Base-by-base conservation (phyloP, 2,797 vertebrate species). In the Arctocebus calabarensis region DNA sequence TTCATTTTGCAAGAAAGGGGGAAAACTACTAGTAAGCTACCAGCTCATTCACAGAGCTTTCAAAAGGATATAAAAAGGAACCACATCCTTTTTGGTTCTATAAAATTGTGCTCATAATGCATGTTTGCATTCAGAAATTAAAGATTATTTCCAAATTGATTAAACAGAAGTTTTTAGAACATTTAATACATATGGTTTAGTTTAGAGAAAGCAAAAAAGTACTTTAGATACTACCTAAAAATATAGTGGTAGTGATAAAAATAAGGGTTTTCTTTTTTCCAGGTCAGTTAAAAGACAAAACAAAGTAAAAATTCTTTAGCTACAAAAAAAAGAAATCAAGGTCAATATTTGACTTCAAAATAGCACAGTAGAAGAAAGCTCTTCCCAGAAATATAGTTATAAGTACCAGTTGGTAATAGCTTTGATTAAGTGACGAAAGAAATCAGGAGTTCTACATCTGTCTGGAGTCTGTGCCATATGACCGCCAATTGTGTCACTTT, bases 81-180 rank as follows among this genome's bases (percentile, higher is more conserved):
- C 20, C 74, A 20, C 94, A 68, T 77, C 48, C 16, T 75, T 90
- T 95, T 17, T 71, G 37, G 79, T 55, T 20, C 32, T 64, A 29
- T 59, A 82, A 91, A 94, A 89, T 85, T 88, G 45, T 86, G 48
- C 66, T 94, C 43, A 77, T 16, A 88, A 90, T 78, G n/a, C 62
- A 75, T 48, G 19, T 64, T 57, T 61, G 74, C 9, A 89, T 6
- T 34, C 37, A 88, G 40, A 92, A 95, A 92, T 94, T 92, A 75
- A 91, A 95, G 68, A 95, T 1, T 71, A 77, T 45, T 89, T 97
- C 16, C 75, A 95, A 96, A 95, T 79, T 89, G 22, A 84, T 37
- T 93, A 92, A 85, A 20, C 48, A 34, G 34, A 90, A 55, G 17
- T 87, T 94, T 87, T 94, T 93, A 82, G 68, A 95, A 84, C 55